Conservation (phyloP, 2,888 invertebrate genomes). For the Mythimna lalbum region DNA sequence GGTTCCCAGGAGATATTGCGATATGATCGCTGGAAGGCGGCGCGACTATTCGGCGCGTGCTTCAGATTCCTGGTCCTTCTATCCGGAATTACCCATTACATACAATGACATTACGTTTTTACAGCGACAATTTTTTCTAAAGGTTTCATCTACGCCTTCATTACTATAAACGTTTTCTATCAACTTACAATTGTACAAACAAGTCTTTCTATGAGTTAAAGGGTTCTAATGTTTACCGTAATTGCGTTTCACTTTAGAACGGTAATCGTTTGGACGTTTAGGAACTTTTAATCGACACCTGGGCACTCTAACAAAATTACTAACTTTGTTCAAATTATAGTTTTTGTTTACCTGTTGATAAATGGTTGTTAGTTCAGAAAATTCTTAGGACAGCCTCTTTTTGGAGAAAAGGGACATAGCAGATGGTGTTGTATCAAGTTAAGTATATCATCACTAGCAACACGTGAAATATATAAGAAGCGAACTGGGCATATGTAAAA, state of each 20-base stretch:
- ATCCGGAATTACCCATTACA: constrained; percentile 87
- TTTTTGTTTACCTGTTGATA: constrained; percentile 47
- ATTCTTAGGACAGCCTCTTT: constrained; percentile 22
- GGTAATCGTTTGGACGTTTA: constrained; percentile 60
- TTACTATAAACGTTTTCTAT: constrained; percentile 86
- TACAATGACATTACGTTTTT: constrained; percentile 87
- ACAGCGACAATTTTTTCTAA: constrained; percentile 76
- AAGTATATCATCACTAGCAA: not conserved
- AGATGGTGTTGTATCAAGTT: constrained; percentile 4
- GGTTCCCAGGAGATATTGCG: constrained; percentile 85
- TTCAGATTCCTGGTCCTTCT: constrained; percentile 82
- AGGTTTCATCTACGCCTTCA: constrained; percentile 82
- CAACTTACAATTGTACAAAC: constrained; percentile 83
- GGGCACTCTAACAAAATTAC: constrained; percentile 57
- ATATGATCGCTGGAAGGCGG: constrained; percentile 82
- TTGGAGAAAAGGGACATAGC: not conserved
- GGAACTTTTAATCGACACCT: constrained; percentile 63
- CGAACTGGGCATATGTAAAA: not conserved
- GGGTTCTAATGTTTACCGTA: constrained; percentile 74
- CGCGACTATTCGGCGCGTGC: constrained; percentile 87
- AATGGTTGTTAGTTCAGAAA: constrained; percentile 57
- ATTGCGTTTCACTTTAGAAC: constrained; percentile 61
- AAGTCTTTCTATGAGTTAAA: constrained; percentile 75
- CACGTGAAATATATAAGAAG: not conserved
- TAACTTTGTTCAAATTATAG: constrained; percentile 52